Conservation (phyloP, 2,888 invertebrate genomes). For the Ectemnius cavifrons region DNA sequence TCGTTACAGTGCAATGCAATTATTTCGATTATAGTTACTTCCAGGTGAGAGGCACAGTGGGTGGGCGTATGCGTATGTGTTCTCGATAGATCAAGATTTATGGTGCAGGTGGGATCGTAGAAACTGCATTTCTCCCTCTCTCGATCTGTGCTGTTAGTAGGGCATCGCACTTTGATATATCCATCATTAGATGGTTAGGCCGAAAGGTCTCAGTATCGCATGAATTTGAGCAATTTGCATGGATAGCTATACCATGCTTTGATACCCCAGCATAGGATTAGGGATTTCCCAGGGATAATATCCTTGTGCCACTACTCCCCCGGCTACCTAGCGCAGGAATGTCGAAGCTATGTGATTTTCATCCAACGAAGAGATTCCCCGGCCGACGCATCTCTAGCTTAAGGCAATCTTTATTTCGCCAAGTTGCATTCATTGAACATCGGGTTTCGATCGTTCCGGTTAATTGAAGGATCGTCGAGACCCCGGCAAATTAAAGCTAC, state of each 20-base stretch:
- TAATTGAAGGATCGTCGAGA: too few relatives aligned
- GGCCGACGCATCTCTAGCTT: too few relatives aligned
- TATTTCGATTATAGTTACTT: slow-evolving; percentile 44
- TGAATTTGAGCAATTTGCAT: slow-evolving; percentile 50
- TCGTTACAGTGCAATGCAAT: slow-evolving; percentile 25
- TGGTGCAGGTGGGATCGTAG: slow-evolving; percentile 22
- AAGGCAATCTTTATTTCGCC: too few relatives aligned
- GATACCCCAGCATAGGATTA: slow-evolving; percentile 8
- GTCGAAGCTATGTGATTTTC: too few relatives aligned
- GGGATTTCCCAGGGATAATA: slow-evolving; percentile 4
- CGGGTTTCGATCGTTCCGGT: too few relatives aligned
- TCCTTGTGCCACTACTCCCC: not conserved
- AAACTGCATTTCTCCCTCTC: not conserved
- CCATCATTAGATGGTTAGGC: slow-evolving; percentile 37
- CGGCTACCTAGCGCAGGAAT: too few relatives aligned
- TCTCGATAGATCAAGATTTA: slow-evolving; percentile 45
- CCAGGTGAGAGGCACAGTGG: slow-evolving; percentile 33
- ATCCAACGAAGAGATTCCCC: too few relatives aligned
- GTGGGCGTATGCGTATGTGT: slow-evolving; percentile 10
- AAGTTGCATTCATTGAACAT: too few relatives aligned
- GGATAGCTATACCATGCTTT: slow-evolving; percentile 27
- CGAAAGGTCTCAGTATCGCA: slow-evolving; percentile 43
- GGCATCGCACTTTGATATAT: slow-evolving; percentile 20
- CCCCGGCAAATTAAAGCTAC: too few relatives aligned
- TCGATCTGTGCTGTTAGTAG: too few relatives aligned